Evolutionary conservation across 2,888 invertebrate species (phyloP), one percentile per base, ranked within the genome.

Genomic region (Hyalella azteca): DNA sequence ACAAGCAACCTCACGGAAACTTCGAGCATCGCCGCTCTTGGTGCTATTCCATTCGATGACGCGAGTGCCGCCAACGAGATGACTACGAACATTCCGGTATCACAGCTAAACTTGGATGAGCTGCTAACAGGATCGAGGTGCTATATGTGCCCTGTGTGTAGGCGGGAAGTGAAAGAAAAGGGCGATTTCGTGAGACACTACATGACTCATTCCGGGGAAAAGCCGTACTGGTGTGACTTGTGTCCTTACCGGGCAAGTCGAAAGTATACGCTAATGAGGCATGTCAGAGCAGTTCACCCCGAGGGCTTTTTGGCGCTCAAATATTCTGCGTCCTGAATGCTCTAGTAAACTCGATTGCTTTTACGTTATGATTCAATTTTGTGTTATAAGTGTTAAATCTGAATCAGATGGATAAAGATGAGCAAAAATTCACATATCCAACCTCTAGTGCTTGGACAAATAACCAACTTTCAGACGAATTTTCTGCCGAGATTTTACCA

Each of bases 191-290:
- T 50, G 40, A 79, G 81, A 48, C 83, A 83, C 80, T 78, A 59
- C 78, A 78, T 60, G 40, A 83, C 81, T 13, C 83, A 83, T 77
- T 81, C 83, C 0, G 81, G 81, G 36, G 83, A 83, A 75, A 81
- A 81, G 41, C 81, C 81, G 13, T 80, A 77, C 79, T 39, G 13
- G 22, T 83, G 83, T 48, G 48, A 36, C 49, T 66, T 81, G 77
- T 82, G 82, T 77, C 45, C 41, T 45, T 82, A 78, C 73, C 77
- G 82, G 32, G 79, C 82, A 32, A 81, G 75, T 75, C 79, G 75
- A 22, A 75, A 75, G 26, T 75, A 75, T 45, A 45, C 40, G 5
- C 75, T 75, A 3, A 75, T 41, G 45, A 75, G 75, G n/a, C 75
- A 75, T 29, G 66, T 66, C 1, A 66, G 36, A 19, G 36, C 66